These are phyloP conservation scores for Tineola bisselliella DNA, from an alignment of 2,888 invertebrate genomes.

Conservation along the genomic window DNA sequence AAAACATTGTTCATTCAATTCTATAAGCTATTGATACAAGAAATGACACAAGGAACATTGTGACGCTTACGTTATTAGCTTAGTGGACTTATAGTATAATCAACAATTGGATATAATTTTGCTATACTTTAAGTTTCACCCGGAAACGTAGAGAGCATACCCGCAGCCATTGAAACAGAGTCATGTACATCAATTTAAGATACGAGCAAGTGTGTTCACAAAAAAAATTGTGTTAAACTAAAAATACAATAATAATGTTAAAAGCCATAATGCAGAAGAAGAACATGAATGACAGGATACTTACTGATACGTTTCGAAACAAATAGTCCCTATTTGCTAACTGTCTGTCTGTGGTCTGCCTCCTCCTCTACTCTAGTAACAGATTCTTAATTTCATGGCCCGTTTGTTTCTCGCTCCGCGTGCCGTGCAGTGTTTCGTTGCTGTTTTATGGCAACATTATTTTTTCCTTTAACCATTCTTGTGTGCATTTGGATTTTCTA, in stretches of 20 bases:
- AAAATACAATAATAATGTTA: neutral
- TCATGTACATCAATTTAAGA: too few relatives aligned
- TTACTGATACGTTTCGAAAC: slow-evolving; percentile 36
- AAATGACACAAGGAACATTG: too few relatives aligned
- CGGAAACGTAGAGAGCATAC: too few relatives aligned
- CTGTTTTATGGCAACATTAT: slow-evolving; percentile 4
- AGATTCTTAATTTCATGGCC: slow-evolving; percentile 56
- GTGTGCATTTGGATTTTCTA: slow-evolving; percentile 11
- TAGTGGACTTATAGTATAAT: too few relatives aligned
- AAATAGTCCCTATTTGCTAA: slow-evolving; percentile 49
- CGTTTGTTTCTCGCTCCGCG: slow-evolving; percentile 33
- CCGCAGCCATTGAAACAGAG: too few relatives aligned
- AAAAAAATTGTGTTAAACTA: too few relatives aligned
- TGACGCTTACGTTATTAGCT: too few relatives aligned
- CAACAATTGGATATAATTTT: too few relatives aligned
- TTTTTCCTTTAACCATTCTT: neutral
- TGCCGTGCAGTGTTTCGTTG: slow-evolving; percentile 16
- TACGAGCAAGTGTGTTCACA: too few relatives aligned
- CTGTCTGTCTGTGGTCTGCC: slow-evolving; percentile 30
- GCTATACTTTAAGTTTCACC: too few relatives aligned
- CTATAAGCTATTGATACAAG: too few relatives aligned
- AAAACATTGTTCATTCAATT: too few relatives aligned
- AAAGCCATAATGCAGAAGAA: neutral
- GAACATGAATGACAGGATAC: slow-evolving; percentile 15
- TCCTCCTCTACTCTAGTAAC: slow-evolving; percentile 26